These are phyloP conservation scores for Neolamprologus hecqui DNA, from an alignment of 2,113 vertebrate species.

Conservation along the genomic window DNA sequence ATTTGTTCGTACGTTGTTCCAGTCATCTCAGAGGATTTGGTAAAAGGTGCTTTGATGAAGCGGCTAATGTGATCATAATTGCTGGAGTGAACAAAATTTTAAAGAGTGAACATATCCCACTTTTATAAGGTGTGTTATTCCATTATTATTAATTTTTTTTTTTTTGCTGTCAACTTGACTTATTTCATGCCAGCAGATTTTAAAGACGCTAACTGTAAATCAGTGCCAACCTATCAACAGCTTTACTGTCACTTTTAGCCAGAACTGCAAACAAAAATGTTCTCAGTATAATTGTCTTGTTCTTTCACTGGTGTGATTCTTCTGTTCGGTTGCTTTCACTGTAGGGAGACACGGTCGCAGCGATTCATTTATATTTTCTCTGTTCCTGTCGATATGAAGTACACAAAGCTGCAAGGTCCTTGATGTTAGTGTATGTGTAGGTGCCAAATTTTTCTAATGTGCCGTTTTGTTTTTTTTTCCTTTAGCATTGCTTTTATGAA, in stretches of 20 bases:
- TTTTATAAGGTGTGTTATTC: conserved; percentile 9
- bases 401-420: conserved; percentile 19
- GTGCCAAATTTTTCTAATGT: conserved; percentile 51
- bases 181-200: neutral
- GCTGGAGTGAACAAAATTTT: conserved; percentile 19
- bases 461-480: neutral
- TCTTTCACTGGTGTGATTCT: conserved; percentile 22
- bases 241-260: conserved; percentile 41
- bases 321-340: neutral
- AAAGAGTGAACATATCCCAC: conserved; percentile 22
- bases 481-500: conserved; percentile 2
- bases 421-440: conserved; percentile 52
- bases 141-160: neutral
- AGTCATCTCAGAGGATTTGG: conserved; percentile 65
- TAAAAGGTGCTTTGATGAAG: conserved; percentile 33
- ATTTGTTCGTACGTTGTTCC: conserved; percentile 30
- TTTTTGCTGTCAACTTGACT: neutral
- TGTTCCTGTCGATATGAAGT: conserved; percentile 8
- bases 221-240: conserved; percentile 20
- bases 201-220: conserved; percentile 23
- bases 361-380: neutral
- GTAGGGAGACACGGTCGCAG: neutral
- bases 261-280: conserved; percentile 40
- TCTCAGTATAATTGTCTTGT: conserved; percentile 13
- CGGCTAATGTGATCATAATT: conserved; percentile 19